Percentiles rank a stretch among this genome's conserved stretches.
These are phyloP conservation scores for Gastracanthus pulcherrimus DNA, from an alignment of 2,888 invertebrate species.

Conservation along the genomic window DNA sequence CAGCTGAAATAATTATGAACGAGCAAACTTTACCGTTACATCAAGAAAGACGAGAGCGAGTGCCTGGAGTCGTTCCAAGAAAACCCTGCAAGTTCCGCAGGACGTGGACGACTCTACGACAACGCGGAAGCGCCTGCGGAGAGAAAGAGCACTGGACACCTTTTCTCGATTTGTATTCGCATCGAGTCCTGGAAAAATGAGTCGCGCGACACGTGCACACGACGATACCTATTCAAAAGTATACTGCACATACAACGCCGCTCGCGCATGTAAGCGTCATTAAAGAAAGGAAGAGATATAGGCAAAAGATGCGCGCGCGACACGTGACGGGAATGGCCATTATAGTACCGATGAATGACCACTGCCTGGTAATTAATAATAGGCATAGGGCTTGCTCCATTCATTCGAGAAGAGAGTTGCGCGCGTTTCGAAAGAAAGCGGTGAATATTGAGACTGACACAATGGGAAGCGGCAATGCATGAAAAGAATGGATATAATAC, in stretches of 20 bases:
- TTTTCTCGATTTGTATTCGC: conserved; percentile 3
- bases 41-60: background rate
- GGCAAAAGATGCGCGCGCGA: background rate
- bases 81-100: background rate
- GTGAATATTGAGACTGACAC: background rate
- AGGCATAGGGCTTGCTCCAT: background rate
- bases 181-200: background rate
- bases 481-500: background rate
- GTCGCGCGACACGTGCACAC: background rate
- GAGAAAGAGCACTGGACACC: background rate
- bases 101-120: background rate
- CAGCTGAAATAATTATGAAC: background rate
- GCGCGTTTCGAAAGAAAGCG: background rate
- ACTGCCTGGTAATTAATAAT: conserved; percentile 25
- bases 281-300: background rate
- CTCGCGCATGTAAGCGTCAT: background rate
- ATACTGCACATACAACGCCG: background rate
- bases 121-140: background rate
- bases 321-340: conserved; percentile 28
- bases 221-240: background rate
- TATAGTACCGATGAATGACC: background rate
- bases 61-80: background rate
- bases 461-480: background rate
- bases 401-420: background rate
- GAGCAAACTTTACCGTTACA: background rate